A percentile compares a stretch with the other conserved stretches of the same genome.
These are phyloP conservation scores for Drosophila fuyamai DNA, from an alignment of 1,140 invertebrate genomes.

Conservation along the genomic window DNA sequence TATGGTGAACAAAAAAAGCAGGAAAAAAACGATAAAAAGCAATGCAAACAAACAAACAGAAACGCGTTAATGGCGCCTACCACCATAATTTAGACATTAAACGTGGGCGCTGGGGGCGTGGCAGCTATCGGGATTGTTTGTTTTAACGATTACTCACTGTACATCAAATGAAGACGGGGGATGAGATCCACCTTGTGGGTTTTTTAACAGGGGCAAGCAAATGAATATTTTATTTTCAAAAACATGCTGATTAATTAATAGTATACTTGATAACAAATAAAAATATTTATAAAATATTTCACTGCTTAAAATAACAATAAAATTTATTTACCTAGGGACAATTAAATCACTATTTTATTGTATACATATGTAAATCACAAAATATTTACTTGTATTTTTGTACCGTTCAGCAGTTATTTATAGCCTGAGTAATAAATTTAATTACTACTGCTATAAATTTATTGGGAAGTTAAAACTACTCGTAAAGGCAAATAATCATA, in stretches of 20 bases:
- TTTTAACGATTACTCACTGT: constrained; percentile 50
- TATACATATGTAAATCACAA: neutral
- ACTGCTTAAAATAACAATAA: too few species aligned
- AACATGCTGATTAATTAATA: neutral
- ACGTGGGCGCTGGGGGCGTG: constrained; percentile 62
- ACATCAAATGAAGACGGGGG: neutral
- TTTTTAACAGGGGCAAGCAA: neutral
- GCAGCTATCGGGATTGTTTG: constrained; percentile 35
- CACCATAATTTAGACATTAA: constrained; percentile 78
- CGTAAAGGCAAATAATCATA: constrained; percentile 8
- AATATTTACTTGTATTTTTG: neutral
- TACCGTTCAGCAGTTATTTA: neutral
- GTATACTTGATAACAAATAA: too few species aligned
- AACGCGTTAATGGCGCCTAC: constrained; percentile 61
- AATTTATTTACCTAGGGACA: too few species aligned
- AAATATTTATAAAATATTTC: too few species aligned
- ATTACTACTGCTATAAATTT: constrained; percentile 1
- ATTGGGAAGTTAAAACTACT: neutral
- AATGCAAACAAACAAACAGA: constrained; percentile 65
- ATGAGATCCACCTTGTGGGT: neutral
- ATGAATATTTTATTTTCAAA: neutral
- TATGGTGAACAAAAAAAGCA: neutral
- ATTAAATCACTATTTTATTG: neutral
- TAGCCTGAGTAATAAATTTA: constrained; percentile 1
- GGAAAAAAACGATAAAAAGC: neutral